These are phyloP conservation scores for Drosophila colorata DNA, from an alignment of 2,888 invertebrate species.

Conservation along the genomic window DNA sequence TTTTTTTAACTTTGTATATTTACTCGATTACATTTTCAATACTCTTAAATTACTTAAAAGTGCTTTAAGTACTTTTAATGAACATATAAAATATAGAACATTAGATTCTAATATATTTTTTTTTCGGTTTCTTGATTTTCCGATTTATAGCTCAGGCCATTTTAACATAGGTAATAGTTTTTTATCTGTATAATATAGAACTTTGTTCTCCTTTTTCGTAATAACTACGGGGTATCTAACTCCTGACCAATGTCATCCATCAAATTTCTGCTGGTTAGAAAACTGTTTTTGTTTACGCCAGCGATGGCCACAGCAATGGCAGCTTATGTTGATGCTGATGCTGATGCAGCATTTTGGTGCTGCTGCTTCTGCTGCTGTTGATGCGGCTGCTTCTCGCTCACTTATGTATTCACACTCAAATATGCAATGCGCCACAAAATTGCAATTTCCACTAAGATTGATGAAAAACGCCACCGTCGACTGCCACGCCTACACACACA, in stretches of 20 bases:
- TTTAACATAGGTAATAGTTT: too few species aligned
- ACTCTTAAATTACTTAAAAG: too few species aligned
- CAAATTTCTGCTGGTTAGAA: slow-evolving; percentile 26
- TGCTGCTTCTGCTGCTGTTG: slow-evolving; percentile 22
- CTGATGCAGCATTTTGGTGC: slow-evolving; percentile 47
- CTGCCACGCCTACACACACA: slow-evolving; percentile 12
- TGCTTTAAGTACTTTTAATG: too few species aligned
- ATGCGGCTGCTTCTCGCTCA: slow-evolving; percentile 44
- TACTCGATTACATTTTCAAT: too few species aligned
- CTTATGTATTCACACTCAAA: slow-evolving; percentile 75
- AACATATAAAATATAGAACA: too few species aligned
- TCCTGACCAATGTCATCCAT: neutral
- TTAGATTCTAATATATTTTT: too few species aligned
- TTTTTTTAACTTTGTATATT: too few species aligned
- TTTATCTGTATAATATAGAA: too few species aligned
- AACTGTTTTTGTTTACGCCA: slow-evolving; percentile 58
- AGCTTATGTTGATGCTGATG: slow-evolving; percentile 44
- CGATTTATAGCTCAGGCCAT: too few species aligned
- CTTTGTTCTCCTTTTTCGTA: too few species aligned
- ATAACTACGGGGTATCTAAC: slow-evolving; percentile 6
- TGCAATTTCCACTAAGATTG: slow-evolving; percentile 81
- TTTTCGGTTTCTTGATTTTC: too few species aligned
- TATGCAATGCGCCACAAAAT: slow-evolving; percentile 77
- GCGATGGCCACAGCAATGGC: slow-evolving; percentile 45
- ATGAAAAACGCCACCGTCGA: slow-evolving; percentile 70